phyloP scores from a whole-genome alignment of 2,797 vertebrate genomes.

The Podargus strigoides region DNA sequence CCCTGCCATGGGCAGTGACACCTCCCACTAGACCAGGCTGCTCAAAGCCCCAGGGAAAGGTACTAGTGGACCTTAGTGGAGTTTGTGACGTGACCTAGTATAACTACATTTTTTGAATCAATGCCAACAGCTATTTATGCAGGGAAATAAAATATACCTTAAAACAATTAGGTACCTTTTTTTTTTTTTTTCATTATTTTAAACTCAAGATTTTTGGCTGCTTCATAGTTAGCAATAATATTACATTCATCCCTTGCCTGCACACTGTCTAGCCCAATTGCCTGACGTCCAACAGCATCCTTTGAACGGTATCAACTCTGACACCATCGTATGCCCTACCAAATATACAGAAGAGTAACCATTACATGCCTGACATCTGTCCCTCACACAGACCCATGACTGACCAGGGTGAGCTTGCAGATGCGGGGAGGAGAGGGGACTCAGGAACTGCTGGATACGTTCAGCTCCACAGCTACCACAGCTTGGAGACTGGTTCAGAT shows the following conservation, averaged over 20 bases:
- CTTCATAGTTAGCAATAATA: neutral
- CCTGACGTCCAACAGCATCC: neutral
- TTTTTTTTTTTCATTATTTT: accelerated
- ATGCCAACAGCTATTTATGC: neutral
- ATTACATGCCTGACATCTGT: too few species aligned
- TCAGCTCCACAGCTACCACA: neutral
- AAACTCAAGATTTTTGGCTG: neutral
- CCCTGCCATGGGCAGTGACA: too few species aligned
- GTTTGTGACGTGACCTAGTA: neutral
- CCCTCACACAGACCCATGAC: neutral
- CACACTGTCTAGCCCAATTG: neutral
- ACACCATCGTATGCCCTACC: neutral
- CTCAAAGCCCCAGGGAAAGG: too few species aligned
- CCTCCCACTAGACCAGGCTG: too few species aligned
- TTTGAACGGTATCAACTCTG: neutral
- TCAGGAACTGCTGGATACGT: neutral
- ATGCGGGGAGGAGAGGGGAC: accelerated
- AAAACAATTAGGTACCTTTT: neutral
- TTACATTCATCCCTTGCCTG: neutral
- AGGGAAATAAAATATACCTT: neutral
- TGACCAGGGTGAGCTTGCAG: accelerated
- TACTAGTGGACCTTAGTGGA: neutral
- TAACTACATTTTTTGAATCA: accelerated
- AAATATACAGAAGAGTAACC: neutral
- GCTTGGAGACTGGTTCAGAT: accelerated